A percentile compares a stretch with the other conserved stretches of the same genome.
Evolutionary conservation across 2,113 vertebrate species (phyloP).

Genomic region (Anoura caudifer): DNA sequence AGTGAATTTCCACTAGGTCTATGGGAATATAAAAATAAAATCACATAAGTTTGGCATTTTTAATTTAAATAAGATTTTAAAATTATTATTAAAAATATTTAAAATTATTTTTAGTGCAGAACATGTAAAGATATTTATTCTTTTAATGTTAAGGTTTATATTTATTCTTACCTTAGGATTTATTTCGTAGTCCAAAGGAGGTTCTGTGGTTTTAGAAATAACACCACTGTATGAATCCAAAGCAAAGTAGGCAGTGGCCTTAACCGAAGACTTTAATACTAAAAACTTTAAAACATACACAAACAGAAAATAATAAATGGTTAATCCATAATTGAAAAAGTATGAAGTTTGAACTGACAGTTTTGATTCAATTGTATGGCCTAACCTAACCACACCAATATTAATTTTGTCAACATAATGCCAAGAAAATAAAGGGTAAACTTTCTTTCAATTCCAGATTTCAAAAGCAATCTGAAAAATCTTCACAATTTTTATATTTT

Average conservation of each 20-base stretch:
- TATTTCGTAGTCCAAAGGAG: constrained; percentile 75
- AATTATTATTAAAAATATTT: neutral
- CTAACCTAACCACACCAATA: constrained; percentile 60
- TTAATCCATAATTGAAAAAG: constrained; percentile 53
- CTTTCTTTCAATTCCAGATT: constrained; percentile 64
- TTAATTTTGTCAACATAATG: constrained; percentile 67
- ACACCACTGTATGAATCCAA: constrained; percentile 70
- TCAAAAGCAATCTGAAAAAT: constrained; percentile 61
- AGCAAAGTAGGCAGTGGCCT: constrained; percentile 68
- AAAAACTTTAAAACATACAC: constrained; percentile 66
- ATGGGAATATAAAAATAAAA: neutral
- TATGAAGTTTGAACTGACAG: constrained; percentile 43
- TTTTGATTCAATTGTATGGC: constrained; percentile 66
- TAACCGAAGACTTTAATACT: constrained; percentile 67
- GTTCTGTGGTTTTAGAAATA: constrained; percentile 72
- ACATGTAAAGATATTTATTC: neutral
- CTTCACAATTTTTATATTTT: constrained; percentile 59
- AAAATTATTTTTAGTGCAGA: neutral
- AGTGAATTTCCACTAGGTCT: neutral
- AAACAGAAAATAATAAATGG: constrained; percentile 31
- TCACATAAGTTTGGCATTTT: neutral
- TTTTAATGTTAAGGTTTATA: neutral
- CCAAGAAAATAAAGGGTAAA: constrained; percentile 65
- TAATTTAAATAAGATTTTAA: neutral
- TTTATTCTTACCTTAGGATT: constrained; percentile 65